Evolutionary conservation across 1,140 invertebrate species (phyloP), one percentile per base, ranked within the genome.

Genomic region (Aphidius ervi): DNA sequence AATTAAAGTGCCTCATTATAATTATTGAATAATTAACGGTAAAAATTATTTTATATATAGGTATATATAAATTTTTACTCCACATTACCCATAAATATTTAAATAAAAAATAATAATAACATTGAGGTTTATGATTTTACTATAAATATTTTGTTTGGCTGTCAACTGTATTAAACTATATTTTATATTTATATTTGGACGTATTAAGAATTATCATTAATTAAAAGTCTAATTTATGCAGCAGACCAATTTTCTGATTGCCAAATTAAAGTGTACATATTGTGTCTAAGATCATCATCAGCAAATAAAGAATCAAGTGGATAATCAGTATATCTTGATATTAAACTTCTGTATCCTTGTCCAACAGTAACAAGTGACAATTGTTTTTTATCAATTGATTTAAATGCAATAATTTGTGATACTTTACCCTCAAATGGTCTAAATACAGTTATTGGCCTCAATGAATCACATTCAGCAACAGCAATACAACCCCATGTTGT

Each of bases 401-500:
- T 79, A 37, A 74, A 71, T 5, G 76, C 70, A 56, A 76, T 70
- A 6, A 80, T 80, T 67, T 81, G 69, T 47, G 77, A 76, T 39
- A 81, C 90, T 75, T 95, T 91, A 67, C 92, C 90, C 74, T 94
- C 90, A 69, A 92, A 94, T 1, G 94, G 94, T 56, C 93, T 81
- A 75, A 95, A 96, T 10, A 95, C 90, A 1, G 92, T 94, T 41
- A 95, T 87, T 0, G 94, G 94, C 23, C 90, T 81, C 58, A 97
- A 80, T 4, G 89, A 86, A 48, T 84, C 82, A 43, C 87, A 84
- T 74, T 94, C 92, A 4, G 91, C 92, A 1, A 96, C 89, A 20
- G 96, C 89, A 42, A 97, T 81, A 71, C 93, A 95, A 7, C 94
- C 94, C 90, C 92, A 94, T 2, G 90, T 92, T 3, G 94, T 96